Evolutionary conservation across 2,888 invertebrate genomes (phyloP), one percentile per base, ranked within the genome.

Genomic region (Empis stercorea): DNA sequence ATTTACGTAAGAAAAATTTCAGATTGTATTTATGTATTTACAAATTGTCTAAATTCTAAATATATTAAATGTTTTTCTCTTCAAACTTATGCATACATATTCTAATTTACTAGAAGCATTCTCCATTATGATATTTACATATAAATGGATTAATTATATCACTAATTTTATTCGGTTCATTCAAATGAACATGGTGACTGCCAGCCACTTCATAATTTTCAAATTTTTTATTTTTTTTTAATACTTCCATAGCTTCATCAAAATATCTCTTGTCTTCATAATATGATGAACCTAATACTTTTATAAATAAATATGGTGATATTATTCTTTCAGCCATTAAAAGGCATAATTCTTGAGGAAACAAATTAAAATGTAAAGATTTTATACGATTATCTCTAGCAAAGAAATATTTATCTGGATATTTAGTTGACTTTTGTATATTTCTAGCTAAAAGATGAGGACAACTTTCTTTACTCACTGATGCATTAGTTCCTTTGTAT

Each of bases 111-210:
- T n/a, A n/a, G n/a, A n/a, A n/a, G n/a, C n/a, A n/a, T n/a, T 20
- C 20, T 4, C 20, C 20, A 5, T 46, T 44, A 9, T 48, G 44
- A 47, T 53, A 58, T 50, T 62, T 63, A 44, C 64, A 66, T 43
- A 81, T 68, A 60, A 82, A 83, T 2, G 74, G 67, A 54, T 73
- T 70, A 17, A 83, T 71, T 34, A 74, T 60, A 2, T 73, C 71
- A 1, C 76, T 74, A 17, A 83, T 65, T 52, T 61, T 61, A 57
- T 79, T 74, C 2, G 85, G 80, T 54, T 79, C 71, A 54, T 79
- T 81, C 50, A 87, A 72, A 68, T 87, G 86, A n/a, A 80, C 72
- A 63, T 86, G 85, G 68, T 87, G 87, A 4, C 75, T 74, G 1
- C 85, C 85, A n/a, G 79, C 73, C 1, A 86, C 68, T 50, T 74